Conservation (phyloP, 2,888 invertebrate species). For the Trichacis sp. region DNA sequence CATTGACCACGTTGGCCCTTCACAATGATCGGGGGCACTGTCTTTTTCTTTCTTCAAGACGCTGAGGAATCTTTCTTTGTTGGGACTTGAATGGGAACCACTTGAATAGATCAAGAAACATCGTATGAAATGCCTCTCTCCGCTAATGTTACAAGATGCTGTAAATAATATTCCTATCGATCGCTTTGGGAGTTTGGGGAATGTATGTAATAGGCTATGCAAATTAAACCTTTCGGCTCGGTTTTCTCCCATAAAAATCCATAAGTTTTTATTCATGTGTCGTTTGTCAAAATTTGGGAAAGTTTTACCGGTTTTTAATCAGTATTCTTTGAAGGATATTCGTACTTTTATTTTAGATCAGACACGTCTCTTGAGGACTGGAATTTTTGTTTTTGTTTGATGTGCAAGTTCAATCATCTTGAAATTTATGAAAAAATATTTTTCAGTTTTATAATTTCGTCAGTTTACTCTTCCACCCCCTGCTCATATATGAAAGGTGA, state of each 20-base stretch:
- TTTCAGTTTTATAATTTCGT: too few relatives aligned
- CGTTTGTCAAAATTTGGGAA: neutral
- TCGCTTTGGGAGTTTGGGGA: too few relatives aligned
- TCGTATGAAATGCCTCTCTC: constrained; percentile 3
- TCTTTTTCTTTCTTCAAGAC: constrained; percentile 17
- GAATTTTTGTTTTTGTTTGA: too few relatives aligned
- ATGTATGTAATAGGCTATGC: neutral
- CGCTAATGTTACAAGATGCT: constrained; percentile 4
- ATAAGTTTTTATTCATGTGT: too few relatives aligned
- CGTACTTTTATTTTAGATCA: too few relatives aligned
- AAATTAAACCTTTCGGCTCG: neutral
- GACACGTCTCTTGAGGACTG: too few relatives aligned
- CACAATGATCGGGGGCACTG: constrained; percentile 27
- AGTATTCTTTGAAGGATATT: too few relatives aligned
- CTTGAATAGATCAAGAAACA: constrained; percentile 20
- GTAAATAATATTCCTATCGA: constrained; percentile 8
- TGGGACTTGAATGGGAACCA: constrained; percentile 21
- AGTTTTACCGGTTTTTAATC: too few relatives aligned
- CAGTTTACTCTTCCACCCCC: too few relatives aligned
- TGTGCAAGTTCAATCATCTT: too few relatives aligned
- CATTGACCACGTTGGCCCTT: constrained; percentile 38
- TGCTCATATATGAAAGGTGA: too few relatives aligned
- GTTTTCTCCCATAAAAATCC: neutral
- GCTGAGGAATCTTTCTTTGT: constrained; percentile 23
- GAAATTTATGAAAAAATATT: too few relatives aligned